Evolutionary conservation across 2,113 vertebrate genomes (phyloP).

Genomic region (Sula dactylatra): DNA sequence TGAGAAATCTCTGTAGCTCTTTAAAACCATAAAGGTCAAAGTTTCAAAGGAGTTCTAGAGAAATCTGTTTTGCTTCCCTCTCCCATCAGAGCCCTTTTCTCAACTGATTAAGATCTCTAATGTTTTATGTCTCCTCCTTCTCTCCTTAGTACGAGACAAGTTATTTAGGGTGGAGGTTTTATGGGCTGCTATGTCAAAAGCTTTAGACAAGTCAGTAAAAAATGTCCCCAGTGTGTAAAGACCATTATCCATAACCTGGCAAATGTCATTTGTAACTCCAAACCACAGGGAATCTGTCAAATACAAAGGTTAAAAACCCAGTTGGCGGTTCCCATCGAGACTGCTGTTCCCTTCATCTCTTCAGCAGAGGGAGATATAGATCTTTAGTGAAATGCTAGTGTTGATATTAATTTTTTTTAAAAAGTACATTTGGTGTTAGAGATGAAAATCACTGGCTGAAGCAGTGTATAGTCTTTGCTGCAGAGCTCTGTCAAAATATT

Average conservation of each 20-base stretch:
- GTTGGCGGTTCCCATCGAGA: slow-evolving; percentile 1
- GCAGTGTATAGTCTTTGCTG: background rate
- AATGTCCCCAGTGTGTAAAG: slow-evolving; percentile 34
- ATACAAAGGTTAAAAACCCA: slow-evolving; percentile 35
- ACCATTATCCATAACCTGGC: slow-evolving; percentile 46
- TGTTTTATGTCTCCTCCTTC: slow-evolving; percentile 34
- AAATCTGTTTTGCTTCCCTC: background rate
- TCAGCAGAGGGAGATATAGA: slow-evolving; percentile 60
- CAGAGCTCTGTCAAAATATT: background rate
- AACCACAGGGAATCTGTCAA: slow-evolving; percentile 21
- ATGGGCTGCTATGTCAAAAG: slow-evolving; percentile 61
- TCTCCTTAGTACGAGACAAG: background rate
- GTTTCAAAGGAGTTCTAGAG: slow-evolving; percentile 2
- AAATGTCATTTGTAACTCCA: slow-evolving; percentile 64
- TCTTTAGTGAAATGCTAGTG: slow-evolving; percentile 31
- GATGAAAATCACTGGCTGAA: background rate
- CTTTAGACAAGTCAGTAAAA: slow-evolving; percentile 65
- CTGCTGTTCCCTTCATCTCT: slow-evolving; percentile 37
- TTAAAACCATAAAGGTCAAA: slow-evolving; percentile 31
- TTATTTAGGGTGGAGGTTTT: slow-evolving; percentile 56
- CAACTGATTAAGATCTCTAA: slow-evolving; percentile 46
- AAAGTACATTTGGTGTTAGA: background rate
- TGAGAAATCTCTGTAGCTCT: background rate
- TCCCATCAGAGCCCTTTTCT: slow-evolving; percentile 14
- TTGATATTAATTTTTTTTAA: background rate